Evolutionary conservation across 2,797 vertebrate species (phyloP).

Genomic region (Centropyge bicolor): DNA sequence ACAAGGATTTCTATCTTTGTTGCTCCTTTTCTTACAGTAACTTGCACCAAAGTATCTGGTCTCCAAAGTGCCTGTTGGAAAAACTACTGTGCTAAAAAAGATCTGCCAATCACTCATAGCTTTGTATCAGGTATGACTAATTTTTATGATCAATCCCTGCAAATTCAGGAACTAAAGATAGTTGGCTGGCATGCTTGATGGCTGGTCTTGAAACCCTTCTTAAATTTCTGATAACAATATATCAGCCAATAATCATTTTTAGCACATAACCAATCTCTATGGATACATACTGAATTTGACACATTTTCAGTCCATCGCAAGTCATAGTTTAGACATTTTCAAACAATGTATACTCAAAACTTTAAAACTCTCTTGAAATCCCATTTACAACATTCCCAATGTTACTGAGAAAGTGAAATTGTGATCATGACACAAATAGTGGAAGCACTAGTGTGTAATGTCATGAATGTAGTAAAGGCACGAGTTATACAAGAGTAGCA

Average conservation of each 20-base stretch:
- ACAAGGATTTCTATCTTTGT: constrained; percentile 45
- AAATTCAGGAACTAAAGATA: constrained; percentile 11
- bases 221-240: not conserved
- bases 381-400: no score
- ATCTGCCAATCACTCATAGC: constrained; percentile 11
- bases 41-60: constrained; percentile 35
- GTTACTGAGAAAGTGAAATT: not conserved
- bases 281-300: no score
- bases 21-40: constrained; percentile 29
- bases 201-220: constrained; percentile 2
- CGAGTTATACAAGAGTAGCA: not conserved
- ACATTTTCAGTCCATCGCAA: not conserved
- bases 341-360: not conserved
- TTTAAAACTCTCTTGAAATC: no score
- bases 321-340: not conserved
- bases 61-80: constrained; percentile 28
- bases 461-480: not conserved
- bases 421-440: not conserved
- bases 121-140: constrained; percentile 9
- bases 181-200: not conserved
- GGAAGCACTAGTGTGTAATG: not conserved
- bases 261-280: no score
- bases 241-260: not conserved
- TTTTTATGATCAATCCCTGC: not conserved
- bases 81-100: constrained; percentile 11